phyloP scores from a whole-genome alignment of 2,888 invertebrate species.

The Dynastes tityus region DNA sequence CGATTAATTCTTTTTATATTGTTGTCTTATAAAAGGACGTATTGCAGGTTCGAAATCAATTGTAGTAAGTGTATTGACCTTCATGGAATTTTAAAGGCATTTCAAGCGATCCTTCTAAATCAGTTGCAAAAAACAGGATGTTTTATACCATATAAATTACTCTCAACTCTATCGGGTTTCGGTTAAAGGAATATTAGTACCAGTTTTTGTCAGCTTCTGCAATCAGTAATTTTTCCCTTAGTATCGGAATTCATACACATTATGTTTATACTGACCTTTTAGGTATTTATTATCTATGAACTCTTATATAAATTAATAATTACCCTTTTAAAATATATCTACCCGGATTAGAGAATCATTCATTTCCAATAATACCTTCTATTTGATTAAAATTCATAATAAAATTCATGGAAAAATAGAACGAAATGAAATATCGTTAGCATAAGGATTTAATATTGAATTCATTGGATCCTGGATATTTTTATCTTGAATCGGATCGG shows the following conservation, averaged over 20 bases:
- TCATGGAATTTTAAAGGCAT: constrained; percentile 42
- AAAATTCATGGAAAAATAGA: too few species aligned
- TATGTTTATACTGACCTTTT: constrained; percentile 22
- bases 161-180: constrained; percentile 39
- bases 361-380: too few species aligned
- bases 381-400: too few species aligned
- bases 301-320: neutral
- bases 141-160: constrained; percentile 43
- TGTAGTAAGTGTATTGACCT: constrained; percentile 28
- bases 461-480: too few species aligned
- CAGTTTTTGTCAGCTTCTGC: constrained; percentile 25
- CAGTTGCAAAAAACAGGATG: constrained; percentile 45
- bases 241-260: constrained; percentile 10
- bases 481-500: too few species aligned
- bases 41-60: constrained; percentile 28
- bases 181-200: constrained; percentile 41
- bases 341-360: too few species aligned
- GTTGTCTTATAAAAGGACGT: constrained; percentile 11
- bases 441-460: too few species aligned
- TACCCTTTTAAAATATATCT: neutral
- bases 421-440: too few species aligned
- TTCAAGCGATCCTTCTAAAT: constrained; percentile 45
- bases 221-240: constrained; percentile 23
- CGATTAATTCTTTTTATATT: constrained; percentile 19
- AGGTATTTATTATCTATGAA: neutral